Conservation (phyloP, 2,888 invertebrate species). For the Pollenia griseotomentosa region DNA sequence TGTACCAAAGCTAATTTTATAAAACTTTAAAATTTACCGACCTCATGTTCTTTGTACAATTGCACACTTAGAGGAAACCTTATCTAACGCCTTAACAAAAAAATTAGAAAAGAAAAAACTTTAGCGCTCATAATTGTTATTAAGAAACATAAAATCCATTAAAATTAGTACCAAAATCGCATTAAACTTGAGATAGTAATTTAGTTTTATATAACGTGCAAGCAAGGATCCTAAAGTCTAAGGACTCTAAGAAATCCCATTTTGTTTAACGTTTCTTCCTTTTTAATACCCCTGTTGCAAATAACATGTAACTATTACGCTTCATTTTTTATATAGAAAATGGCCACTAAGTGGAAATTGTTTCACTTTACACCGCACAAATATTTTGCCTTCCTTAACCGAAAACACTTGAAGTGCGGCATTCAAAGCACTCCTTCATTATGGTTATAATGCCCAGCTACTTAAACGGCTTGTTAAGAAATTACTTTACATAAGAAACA, state of each 20-base stretch:
- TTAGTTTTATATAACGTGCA: not conserved
- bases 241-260: too few relatives aligned
- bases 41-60: too few relatives aligned
- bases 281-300: too few relatives aligned
- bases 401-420: constrained; percentile 11
- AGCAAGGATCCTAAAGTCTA: not conserved
- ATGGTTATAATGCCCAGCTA: constrained; percentile 45
- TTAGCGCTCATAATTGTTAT: constrained; percentile 23
- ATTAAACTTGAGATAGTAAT: constrained; percentile 4
- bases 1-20: too few relatives aligned
- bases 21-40: too few relatives aligned
- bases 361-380: too few relatives aligned
- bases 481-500: constrained; percentile 47
- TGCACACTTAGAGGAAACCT: not conserved
- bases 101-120: too few relatives aligned
- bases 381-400: not conserved
- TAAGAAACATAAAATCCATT: constrained; percentile 21
- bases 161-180: constrained; percentile 17
- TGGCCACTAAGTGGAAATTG: too few relatives aligned
- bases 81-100: not conserved
- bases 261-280: too few relatives aligned
- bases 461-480: constrained; percentile 49
- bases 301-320: too few relatives aligned
- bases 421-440: constrained; percentile 32
- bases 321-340: too few relatives aligned